Conservation (phyloP, 2,888 invertebrate species). For the Neria commutata region DNA sequence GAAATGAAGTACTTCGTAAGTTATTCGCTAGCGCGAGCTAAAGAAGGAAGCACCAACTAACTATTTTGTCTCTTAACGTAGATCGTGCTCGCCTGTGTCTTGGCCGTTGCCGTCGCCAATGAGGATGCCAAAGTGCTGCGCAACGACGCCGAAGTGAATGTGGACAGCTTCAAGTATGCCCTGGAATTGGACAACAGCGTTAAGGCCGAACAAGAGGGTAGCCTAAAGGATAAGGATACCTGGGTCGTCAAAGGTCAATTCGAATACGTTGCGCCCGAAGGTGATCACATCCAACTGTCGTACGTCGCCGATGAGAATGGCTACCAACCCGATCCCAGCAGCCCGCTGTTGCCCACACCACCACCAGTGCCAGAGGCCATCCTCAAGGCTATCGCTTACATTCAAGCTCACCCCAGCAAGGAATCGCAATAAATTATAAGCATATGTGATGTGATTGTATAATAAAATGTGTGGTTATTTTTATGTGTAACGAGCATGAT, state of each 20-base stretch:
- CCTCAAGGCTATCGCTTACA: conserved; percentile 28
- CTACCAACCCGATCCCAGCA: conserved; percentile 23
- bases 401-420: conserved; percentile 28
- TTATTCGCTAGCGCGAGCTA: neutral
- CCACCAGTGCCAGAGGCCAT: conserved; percentile 32
- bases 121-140: conserved; percentile 32
- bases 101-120: conserved; percentile 32
- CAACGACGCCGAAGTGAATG: conserved; percentile 29
- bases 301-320: conserved; percentile 17
- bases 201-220: conserved; percentile 29
- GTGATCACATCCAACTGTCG: conserved; percentile 7
- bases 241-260: conserved; percentile 14
- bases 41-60: too few species aligned
- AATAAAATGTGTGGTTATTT: neutral
- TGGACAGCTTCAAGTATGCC: conserved; percentile 29
- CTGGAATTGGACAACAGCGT: conserved; percentile 33
- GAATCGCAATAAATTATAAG: too few species aligned
- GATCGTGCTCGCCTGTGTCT: conserved; percentile 35
- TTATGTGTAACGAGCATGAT: too few species aligned
- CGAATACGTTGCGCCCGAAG: conserved; percentile 16
- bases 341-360: conserved; percentile 29
- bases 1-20: conserved; percentile 50
- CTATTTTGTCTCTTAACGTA: conserved; percentile 19
- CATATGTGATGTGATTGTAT: neutral
- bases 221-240: conserved; percentile 25